Evolutionary conservation across 2,888 invertebrate genomes (phyloP).

Genomic region (Megastigmus dorsalis): DNA sequence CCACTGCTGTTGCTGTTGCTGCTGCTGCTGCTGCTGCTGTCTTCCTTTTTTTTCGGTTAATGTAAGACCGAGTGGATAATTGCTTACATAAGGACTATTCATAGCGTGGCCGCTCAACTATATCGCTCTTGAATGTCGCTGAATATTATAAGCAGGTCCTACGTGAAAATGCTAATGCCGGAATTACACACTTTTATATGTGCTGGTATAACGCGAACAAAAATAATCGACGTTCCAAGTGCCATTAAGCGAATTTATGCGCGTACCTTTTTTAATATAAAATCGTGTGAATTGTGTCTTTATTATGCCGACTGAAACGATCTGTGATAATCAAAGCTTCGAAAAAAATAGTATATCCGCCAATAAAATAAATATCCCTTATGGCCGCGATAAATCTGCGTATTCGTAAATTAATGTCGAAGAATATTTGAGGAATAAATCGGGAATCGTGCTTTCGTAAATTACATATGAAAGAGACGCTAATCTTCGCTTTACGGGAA

Average conservation of each 20-base stretch:
- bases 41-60: background rate
- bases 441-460: background rate
- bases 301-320: conserved; percentile 37
- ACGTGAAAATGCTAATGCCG: conserved; percentile 27
- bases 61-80: conserved; percentile 13
- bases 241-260: conserved; percentile 19
- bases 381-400: background rate
- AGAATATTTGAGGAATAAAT: conserved; percentile 8
- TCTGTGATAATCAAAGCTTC: conserved; percentile 31
- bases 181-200: background rate
- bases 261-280: conserved; percentile 23
- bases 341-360: background rate
- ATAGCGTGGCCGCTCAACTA: no score
- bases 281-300: conserved; percentile 44
- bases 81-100: conserved; percentile 47
- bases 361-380: conserved; percentile 21
- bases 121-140: no score
- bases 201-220: background rate
- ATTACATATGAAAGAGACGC: no score
- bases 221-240: conserved; percentile 15
- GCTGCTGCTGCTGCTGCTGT: background rate
- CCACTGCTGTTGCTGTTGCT: background rate
- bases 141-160: no score
- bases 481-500: no score
- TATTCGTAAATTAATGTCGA: background rate